phyloP scores from a whole-genome alignment of 2,888 invertebrate genomes.

The Pammene fasciana region DNA sequence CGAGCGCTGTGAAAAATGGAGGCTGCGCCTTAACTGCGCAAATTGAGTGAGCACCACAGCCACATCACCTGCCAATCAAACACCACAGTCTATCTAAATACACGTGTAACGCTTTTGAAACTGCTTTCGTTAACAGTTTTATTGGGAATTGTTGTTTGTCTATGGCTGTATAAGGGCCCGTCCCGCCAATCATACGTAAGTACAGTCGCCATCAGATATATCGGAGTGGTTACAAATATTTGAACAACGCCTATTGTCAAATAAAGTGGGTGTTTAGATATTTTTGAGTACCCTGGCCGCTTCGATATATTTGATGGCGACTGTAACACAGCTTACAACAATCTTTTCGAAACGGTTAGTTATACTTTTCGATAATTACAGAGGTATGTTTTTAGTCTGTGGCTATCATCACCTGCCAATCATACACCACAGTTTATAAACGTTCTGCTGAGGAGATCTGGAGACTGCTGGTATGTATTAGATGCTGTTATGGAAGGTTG shows the following conservation, averaged over 20 bases:
- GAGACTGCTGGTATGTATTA: neutral
- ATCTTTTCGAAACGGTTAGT: no score
- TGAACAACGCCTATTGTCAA: no score
- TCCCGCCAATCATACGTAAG: no score
- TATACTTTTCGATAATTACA: neutral
- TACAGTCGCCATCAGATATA: no score
- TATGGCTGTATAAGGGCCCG: no score
- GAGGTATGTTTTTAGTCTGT: conserved; percentile 3
- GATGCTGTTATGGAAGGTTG: neutral
- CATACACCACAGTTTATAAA: neutral
- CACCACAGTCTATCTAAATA: conserved; percentile 45
- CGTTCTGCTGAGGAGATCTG: neutral
- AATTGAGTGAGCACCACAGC: conserved; percentile 72
- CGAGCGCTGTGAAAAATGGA: conserved; percentile 78
- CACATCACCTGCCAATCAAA: conserved; percentile 49
- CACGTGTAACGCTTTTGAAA: neutral
- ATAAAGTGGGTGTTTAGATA: no score
- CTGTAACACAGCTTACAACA: no score
- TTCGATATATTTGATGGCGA: no score
- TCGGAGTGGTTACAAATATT: no score
- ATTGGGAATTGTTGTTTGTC: no score
- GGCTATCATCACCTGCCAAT: neutral
- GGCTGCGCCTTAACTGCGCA: conserved; percentile 69
- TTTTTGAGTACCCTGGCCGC: no score
- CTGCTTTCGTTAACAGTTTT: neutral